Evolutionary conservation across 2,797 vertebrate genomes (phyloP).

Genomic region (Anas georgica): DNA sequence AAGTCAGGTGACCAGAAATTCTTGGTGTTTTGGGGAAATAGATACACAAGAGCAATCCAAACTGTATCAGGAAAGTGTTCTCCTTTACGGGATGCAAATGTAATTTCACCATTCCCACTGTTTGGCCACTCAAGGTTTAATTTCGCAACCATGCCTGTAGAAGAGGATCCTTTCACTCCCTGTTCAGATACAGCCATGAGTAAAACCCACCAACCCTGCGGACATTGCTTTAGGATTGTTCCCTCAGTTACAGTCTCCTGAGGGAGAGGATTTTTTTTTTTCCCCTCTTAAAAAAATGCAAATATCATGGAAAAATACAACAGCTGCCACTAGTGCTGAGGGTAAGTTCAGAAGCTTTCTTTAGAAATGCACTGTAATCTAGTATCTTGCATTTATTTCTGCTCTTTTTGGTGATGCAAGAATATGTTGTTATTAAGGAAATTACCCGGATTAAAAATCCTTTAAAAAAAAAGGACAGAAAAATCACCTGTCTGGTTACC

Average conservation of each 20-base stretch:
- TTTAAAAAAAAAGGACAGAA: background rate
- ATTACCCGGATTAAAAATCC: background rate
- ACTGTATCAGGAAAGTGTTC: background rate
- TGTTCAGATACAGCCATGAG: background rate
- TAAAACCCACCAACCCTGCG: background rate
- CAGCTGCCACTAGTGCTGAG: background rate
- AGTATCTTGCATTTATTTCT: background rate
- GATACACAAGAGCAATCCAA: background rate
- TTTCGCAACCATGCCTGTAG: background rate
- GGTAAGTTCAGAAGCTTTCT: background rate
- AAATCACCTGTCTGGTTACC: background rate
- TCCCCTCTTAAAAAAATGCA: background rate
- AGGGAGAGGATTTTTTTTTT: background rate
- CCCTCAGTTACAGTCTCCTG: background rate
- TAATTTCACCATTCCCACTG: background rate
- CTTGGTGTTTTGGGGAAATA: fast-evolving
- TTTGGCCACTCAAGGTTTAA: background rate
- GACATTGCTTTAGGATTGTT: background rate
- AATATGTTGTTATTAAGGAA: background rate
- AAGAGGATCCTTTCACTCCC: background rate
- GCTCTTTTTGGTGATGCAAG: background rate
- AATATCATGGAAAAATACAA: background rate
- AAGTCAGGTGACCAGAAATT: background rate
- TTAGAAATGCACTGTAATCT: background rate
- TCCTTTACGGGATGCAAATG: background rate